Percentiles rank a stretch among this genome's conserved stretches.
These are phyloP conservation scores for Choristoneura rosaceana DNA, from an alignment of 2,888 invertebrate species.

Conservation along the genomic window DNA sequence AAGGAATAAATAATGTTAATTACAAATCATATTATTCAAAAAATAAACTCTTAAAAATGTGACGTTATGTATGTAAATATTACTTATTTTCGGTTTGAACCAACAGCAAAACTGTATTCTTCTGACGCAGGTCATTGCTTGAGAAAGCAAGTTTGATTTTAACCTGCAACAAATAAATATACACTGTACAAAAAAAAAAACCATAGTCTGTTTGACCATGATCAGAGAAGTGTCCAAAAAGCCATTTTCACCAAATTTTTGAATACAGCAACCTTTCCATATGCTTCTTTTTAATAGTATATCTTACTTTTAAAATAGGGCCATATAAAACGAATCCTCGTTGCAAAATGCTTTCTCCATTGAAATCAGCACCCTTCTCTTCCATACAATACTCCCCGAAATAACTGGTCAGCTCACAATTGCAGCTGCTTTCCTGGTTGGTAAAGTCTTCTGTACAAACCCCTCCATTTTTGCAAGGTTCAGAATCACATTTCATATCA, in stretches of 20 bases:
- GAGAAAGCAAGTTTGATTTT: slow-evolving; percentile 95
- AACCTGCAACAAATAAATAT: slow-evolving; percentile 79
- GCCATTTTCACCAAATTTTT: too few relatives aligned
- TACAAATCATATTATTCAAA: background rate
- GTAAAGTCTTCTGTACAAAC: slow-evolving; percentile 95
- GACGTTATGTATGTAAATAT: slow-evolving; percentile 40
- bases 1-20: slow-evolving; percentile 46
- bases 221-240: too few relatives aligned
- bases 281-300: too few relatives aligned
- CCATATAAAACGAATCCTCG: slow-evolving; percentile 90
- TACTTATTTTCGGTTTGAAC: slow-evolving; percentile 94
- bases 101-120: slow-evolving; percentile 91
- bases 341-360: slow-evolving; percentile 93
- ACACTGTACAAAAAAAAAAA: background rate
- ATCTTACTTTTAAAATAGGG: slow-evolving; percentile 84
- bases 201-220: too few relatives aligned
- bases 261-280: too few relatives aligned
- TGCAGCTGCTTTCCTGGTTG: slow-evolving; percentile 93
- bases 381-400: slow-evolving; percentile 95
- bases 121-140: slow-evolving; percentile 91
- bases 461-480: slow-evolving; percentile 95
- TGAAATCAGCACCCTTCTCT: slow-evolving; percentile 96
- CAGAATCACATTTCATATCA: slow-evolving; percentile 94
- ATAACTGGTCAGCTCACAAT: slow-evolving; percentile 95
- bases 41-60: background rate